A percentile compares a stretch with the other conserved stretches of the same genome.
Conservation (phyloP, 1,140 invertebrate species). For the Leptopilina clavipes region DNA sequence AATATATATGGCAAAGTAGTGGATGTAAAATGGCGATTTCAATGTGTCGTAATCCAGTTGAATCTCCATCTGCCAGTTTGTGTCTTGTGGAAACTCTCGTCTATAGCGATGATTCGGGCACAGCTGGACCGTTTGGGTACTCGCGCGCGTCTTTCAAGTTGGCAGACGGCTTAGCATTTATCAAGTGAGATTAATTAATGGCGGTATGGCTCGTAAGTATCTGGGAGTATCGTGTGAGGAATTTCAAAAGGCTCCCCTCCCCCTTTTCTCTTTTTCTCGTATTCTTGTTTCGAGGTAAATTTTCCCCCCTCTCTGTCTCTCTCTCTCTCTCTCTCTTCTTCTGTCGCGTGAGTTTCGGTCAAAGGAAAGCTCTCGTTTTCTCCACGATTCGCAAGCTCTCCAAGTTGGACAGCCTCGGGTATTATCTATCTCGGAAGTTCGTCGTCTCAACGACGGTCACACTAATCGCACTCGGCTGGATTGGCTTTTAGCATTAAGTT, state of each 20-base stretch:
- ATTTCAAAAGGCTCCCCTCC: slow-evolving; percentile 37
- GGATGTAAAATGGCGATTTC: slow-evolving; percentile 50
- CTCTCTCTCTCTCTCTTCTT: not conserved
- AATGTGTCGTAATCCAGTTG: slow-evolving; percentile 54
- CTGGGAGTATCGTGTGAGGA: slow-evolving; percentile 39
- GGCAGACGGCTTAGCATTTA: slow-evolving; percentile 61
- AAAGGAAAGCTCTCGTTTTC: slow-evolving; percentile 40
- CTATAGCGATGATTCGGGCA: slow-evolving; percentile 54
- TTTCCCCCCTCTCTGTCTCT: too few species aligned
- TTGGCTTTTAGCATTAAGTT: slow-evolving; percentile 58
- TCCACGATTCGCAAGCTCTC: slow-evolving; percentile 45
- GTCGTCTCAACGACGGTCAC: slow-evolving; percentile 57
- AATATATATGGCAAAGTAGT: slow-evolving; percentile 37
- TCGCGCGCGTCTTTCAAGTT: slow-evolving; percentile 57
- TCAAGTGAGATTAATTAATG: slow-evolving; percentile 63
- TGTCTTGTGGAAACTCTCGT: slow-evolving; percentile 41
- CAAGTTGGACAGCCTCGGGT: slow-evolving; percentile 58
- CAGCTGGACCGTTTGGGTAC: slow-evolving; percentile 54
- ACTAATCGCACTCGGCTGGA: slow-evolving; percentile 62
- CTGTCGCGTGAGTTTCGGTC: slow-evolving; percentile 42
- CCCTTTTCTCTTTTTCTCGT: slow-evolving; percentile 7
- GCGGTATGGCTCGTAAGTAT: slow-evolving; percentile 50
- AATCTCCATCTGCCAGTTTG: slow-evolving; percentile 51
- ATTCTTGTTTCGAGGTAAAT: not conserved
- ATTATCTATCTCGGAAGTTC: slow-evolving; percentile 64